These are phyloP conservation scores for Rhinophrynus dorsalis DNA, from an alignment of 2,797 vertebrate genomes.

Conservation along the genomic window DNA sequence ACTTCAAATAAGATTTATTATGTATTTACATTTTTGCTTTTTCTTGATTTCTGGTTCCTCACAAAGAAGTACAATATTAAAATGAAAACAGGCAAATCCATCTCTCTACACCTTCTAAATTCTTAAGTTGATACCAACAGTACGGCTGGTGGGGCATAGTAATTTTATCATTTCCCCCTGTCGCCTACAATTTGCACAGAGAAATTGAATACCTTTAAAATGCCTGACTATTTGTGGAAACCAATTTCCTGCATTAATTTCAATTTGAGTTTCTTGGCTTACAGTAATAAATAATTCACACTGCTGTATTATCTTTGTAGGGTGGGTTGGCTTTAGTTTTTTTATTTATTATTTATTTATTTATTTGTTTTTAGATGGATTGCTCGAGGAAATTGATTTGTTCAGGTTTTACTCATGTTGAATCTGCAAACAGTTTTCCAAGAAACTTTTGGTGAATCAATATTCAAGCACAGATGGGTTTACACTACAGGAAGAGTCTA, in stretches of 20 bases:
- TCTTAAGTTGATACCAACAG: constrained; percentile 11
- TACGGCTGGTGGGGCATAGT: constrained; percentile 42
- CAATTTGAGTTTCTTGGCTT: constrained; percentile 46
- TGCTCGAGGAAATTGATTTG: constrained; percentile 20
- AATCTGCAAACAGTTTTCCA: neutral
- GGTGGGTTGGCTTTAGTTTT: constrained; percentile 17
- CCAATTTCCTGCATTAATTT: constrained; percentile 44
- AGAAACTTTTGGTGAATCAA: neutral
- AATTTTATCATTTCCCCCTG: constrained; percentile 49
- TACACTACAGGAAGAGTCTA: no score
- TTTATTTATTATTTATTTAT: constrained; percentile 1
- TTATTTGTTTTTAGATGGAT: neutral
- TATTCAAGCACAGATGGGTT: no score
- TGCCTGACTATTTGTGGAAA: constrained; percentile 30
- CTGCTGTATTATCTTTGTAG: constrained; percentile 22
- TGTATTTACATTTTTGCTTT: constrained; percentile 2
- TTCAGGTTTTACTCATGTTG: neutral
- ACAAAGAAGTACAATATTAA: constrained; percentile 14
- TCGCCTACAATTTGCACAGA: constrained; percentile 36
- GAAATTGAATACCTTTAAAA: constrained; percentile 42
- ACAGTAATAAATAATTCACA: constrained; percentile 47
- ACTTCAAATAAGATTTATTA: constrained; percentile 23
- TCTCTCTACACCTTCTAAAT: constrained; percentile 25
- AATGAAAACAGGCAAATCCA: constrained; percentile 31
- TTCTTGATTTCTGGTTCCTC: constrained; percentile 13